Conservation (phyloP, 2,797 vertebrate genomes). For the Acrossocheilus wenchowensis region DNA sequence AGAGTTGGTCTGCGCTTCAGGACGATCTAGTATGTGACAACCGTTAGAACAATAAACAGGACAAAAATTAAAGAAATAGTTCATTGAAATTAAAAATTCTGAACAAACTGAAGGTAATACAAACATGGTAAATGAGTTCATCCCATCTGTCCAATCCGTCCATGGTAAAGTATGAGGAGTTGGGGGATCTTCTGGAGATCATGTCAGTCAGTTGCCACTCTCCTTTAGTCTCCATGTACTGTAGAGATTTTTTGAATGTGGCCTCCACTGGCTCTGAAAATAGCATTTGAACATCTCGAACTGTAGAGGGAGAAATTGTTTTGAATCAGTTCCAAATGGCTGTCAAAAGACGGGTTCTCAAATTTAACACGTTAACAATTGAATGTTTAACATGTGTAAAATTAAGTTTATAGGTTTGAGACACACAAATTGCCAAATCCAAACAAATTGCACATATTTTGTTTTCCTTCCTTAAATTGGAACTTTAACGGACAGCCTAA, state of each 20-base stretch:
- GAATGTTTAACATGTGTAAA: too few species aligned
- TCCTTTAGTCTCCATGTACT: constrained; percentile 72
- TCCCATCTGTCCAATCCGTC: not conserved
- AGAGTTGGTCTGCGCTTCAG: constrained; percentile 70
- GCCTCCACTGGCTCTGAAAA: constrained; percentile 43
- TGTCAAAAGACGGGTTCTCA: not conserved
- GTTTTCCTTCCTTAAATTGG: not conserved
- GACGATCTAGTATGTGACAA: constrained; percentile 59
- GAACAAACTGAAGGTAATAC: not conserved
- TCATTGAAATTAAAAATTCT: not conserved
- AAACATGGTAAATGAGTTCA: constrained; percentile 24
- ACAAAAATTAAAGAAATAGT: not conserved
- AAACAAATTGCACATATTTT: not conserved
- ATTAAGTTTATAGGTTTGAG: not conserved
- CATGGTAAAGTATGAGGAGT: not conserved
- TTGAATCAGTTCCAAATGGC: not conserved
- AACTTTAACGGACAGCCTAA: not conserved
- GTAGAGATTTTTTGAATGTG: constrained; percentile 63
- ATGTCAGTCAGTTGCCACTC: constrained; percentile 80
- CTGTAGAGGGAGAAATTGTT: constrained; percentile 60
- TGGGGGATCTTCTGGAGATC: not conserved
- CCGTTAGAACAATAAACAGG: not conserved
- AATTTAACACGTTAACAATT: not conserved
- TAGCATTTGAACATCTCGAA: constrained; percentile 64
- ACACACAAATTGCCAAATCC: not conserved